These are phyloP conservation scores for Rhipidura dahli DNA, from an alignment of 2,113 vertebrate species.

Conservation along the genomic window DNA sequence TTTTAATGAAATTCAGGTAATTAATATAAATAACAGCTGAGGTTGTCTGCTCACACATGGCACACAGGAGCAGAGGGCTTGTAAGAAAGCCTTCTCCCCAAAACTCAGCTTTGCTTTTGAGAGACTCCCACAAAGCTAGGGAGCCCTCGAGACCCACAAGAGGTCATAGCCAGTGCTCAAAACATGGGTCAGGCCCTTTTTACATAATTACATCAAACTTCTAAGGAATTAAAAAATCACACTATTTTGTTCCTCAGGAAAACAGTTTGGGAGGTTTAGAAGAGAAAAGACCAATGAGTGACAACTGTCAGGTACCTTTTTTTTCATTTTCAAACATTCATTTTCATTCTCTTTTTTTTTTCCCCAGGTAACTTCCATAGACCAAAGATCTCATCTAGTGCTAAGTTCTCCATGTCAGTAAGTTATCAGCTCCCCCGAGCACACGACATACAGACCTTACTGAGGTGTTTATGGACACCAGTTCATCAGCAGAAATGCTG, in stretches of 20 bases:
- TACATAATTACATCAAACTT: not conserved
- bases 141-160: not conserved
- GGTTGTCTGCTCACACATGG: not conserved
- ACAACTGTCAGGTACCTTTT: not conserved
- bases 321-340: accelerated
- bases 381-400: not conserved
- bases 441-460: not conserved
- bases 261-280: not conserved
- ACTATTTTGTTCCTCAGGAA: not conserved
- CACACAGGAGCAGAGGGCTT: not conserved
- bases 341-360: not conserved
- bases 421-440: accelerated
- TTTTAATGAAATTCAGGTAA: not conserved
- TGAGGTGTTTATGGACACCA: not conserved
- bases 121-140: not conserved
- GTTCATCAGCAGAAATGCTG: not conserved
- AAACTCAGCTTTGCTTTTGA: not conserved
- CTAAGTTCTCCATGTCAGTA: not conserved
- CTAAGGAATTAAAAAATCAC: not conserved
- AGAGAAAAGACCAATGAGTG: not conserved
- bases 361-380: not conserved
- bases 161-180: not conserved
- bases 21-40: not conserved
- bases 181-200: not conserved
- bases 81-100: not conserved